Percentiles rank a stretch among this genome's conserved stretches.
Conservation (phyloP, 2,113 vertebrate species). For the Aspidoscelis tigris region DNA sequence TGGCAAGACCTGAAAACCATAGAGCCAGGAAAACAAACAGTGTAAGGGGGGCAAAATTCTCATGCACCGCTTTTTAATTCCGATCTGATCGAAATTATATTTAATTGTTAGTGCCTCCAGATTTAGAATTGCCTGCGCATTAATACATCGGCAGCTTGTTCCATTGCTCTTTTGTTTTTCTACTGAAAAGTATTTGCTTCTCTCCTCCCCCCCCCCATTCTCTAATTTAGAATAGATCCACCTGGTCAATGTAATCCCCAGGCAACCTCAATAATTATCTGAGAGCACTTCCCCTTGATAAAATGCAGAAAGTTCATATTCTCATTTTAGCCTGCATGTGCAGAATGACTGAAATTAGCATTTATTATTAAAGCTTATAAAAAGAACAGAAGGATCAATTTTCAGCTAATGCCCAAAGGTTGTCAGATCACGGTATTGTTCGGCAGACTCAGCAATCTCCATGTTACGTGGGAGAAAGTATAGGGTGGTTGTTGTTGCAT, state of each 20-base stretch:
- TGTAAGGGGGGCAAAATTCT: too few relatives aligned
- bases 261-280: background rate
- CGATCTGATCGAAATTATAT: slow-evolving; percentile 3
- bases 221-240: background rate
- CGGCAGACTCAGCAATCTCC: background rate
- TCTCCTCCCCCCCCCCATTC: background rate
- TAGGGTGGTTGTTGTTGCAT: background rate
- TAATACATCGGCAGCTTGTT: background rate
- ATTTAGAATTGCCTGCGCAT: background rate
- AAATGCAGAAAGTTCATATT: background rate
- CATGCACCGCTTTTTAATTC: too few relatives aligned
- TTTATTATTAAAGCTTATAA: background rate
- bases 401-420: background rate
- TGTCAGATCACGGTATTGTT: background rate
- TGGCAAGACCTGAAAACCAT: too few relatives aligned
- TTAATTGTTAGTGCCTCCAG: background rate
- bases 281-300: background rate
- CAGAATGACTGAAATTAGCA: slow-evolving; percentile 14
- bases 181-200: background rate
- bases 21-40: too few relatives aligned
- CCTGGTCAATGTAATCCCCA: background rate
- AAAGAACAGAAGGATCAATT: background rate
- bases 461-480: background rate
- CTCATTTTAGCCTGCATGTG: slow-evolving; percentile 3
- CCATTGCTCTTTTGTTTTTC: background rate